phyloP scores from a whole-genome alignment of 1,140 invertebrate species.

The Zaprionus inermis region DNA sequence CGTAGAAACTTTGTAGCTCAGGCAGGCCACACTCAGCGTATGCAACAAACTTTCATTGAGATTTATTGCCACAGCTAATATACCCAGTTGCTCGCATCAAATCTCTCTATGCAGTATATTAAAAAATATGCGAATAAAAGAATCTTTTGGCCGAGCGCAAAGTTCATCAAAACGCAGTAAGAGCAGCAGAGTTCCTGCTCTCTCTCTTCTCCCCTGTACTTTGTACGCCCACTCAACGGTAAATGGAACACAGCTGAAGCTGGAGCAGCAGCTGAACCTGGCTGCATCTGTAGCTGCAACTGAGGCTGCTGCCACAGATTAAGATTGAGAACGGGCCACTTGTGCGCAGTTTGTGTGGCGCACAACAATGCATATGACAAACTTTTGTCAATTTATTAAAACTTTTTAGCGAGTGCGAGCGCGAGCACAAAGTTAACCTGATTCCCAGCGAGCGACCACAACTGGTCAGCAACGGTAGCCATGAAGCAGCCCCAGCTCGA shows the following conservation, averaged over 20 bases:
- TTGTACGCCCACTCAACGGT: conserved; percentile 6
- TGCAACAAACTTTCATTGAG: conserved; percentile 5
- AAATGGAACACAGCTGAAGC: conserved; percentile 12
- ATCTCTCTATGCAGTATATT: conserved; percentile 24
- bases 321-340: conserved; percentile 62
- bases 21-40: neutral
- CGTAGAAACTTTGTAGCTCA: neutral
- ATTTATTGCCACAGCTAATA: conserved; percentile 14
- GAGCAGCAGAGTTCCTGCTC: conserved; percentile 21
- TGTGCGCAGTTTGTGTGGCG: conserved; percentile 47
- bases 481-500: conserved; percentile 27
- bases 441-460: conserved; percentile 65
- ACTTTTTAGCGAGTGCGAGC: conserved; percentile 40
- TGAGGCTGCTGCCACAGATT: conserved; percentile 17
- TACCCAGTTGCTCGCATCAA: neutral
- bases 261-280: conserved; percentile 22
- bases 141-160: conserved; percentile 46
- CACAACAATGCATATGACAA: conserved; percentile 79
- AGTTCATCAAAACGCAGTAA: conserved; percentile 69
- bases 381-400: conserved; percentile 82
- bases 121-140: conserved; percentile 28
- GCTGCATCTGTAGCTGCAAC: conserved; percentile 22
- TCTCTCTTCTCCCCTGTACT: neutral
- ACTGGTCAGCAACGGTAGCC: conserved; percentile 62
- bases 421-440: conserved; percentile 63